A percentile compares a stretch with the other conserved stretches of the same genome.
Evolutionary conservation across 1,140 invertebrate species (phyloP).

Genomic region (Prorops nasuta): DNA sequence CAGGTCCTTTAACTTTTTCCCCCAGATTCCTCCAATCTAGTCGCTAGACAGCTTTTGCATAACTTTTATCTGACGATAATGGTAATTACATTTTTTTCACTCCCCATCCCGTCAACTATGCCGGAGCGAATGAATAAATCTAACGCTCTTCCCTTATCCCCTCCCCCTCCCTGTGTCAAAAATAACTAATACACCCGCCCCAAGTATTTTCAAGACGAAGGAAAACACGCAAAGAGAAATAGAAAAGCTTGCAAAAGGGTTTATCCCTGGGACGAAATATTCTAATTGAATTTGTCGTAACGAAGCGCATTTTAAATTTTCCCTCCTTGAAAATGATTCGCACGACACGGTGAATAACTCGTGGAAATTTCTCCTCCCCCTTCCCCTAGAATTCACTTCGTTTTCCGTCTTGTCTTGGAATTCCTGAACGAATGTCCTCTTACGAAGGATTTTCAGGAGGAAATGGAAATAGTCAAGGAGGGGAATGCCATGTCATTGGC

Average conservation of each 20-base stretch:
- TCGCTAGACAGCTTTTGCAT: background rate
- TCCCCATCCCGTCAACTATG: background rate
- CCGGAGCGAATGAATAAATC: background rate
- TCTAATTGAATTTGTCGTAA: too few relatives aligned
- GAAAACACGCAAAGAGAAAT: too few relatives aligned
- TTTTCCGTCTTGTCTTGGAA: conserved; percentile 19
- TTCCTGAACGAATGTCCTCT: conserved; percentile 26
- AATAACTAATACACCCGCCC: too few relatives aligned
- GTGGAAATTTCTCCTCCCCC: conserved; percentile 1
- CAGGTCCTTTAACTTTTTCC: conserved; percentile 26
- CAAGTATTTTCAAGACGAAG: too few relatives aligned
- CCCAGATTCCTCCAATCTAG: background rate
- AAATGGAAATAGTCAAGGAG: conserved; percentile 3
- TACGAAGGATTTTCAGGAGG: conserved; percentile 12
- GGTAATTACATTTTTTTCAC: background rate
- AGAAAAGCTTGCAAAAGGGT: too few relatives aligned
- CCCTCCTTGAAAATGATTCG: background rate
- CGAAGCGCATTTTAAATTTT: background rate
- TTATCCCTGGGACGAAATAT: background rate
- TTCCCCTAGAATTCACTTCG: conserved; percentile 20
- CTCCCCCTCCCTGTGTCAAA: too few relatives aligned
- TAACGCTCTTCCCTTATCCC: too few relatives aligned
- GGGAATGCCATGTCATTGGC: conserved; percentile 16
- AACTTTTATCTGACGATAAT: background rate
- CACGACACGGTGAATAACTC: conserved; percentile 6